A percentile compares a stretch with the other conserved stretches of the same genome.
phyloP scores from a whole-genome alignment of 53 echinoderm and acorn worm species.

The Temnopleurus reevesii region DNA sequence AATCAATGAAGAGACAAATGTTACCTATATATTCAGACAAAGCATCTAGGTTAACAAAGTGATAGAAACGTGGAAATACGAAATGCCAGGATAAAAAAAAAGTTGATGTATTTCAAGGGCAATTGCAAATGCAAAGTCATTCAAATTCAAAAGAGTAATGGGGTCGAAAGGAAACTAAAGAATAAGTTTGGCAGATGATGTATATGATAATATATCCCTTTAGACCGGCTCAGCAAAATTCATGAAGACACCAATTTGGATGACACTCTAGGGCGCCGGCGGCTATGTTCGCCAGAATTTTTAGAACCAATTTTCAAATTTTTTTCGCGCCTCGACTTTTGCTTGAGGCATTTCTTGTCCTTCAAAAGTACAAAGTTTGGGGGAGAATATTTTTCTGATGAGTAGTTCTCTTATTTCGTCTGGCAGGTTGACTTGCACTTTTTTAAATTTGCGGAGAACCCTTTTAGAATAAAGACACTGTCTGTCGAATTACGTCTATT shows the following conservation, averaged over 20 bases:
- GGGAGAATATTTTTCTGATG: not conserved
- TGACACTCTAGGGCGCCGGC: constrained; percentile 57
- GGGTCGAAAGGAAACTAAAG: too few relatives aligned
- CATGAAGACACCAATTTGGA: constrained; percentile 38
- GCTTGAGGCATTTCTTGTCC: constrained; percentile 39
- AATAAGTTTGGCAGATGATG: too few relatives aligned
- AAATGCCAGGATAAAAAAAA: too few relatives aligned
- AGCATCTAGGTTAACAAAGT: too few relatives aligned
- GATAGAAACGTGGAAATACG: too few relatives aligned
- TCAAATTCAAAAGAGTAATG: too few relatives aligned
- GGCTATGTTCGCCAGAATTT: constrained; percentile 46
- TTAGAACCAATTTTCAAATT: constrained; percentile 45
- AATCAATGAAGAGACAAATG: too few relatives aligned
- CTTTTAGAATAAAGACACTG: too few relatives aligned
- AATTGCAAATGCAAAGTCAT: too few relatives aligned
- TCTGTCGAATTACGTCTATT: too few relatives aligned
- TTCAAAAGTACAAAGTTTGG: constrained; percentile 46
- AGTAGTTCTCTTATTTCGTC: not conserved
- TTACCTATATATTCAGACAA: too few relatives aligned
- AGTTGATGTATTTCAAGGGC: too few relatives aligned
- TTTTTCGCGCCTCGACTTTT: not conserved
- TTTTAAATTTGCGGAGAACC: not conserved
- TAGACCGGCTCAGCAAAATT: not conserved
- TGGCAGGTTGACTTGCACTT: not conserved
- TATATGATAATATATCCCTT: not conserved